Base-by-base conservation (phyloP, 1,140 invertebrate genomes). In the Hylaeus anthracinus region DNA sequence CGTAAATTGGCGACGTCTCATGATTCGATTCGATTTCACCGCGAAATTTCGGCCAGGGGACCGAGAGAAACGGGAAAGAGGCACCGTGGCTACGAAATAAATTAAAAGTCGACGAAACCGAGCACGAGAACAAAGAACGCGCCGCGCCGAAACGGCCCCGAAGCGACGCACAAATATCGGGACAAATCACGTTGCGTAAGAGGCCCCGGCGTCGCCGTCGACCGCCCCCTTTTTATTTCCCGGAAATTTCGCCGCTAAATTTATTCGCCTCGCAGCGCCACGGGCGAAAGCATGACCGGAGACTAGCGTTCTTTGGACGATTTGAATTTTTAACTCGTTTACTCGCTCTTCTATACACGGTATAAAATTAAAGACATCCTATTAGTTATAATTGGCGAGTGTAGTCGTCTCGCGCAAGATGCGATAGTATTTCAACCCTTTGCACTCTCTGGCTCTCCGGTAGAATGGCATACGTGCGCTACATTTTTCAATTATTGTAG, bases 161-260 rank as follows among this genome's bases (percentile, higher is more conserved):
- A 58, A 65, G 58, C 77, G 53, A 72, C 60, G 72, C 51, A 72
- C 79, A 72, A 79, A 76, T 87, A 88, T 88, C 85, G 83, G 79
- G 87, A 90, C 88, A 90, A 91, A 90, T 91, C 87, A 83, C 77
- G 89, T 92, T 92, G 87, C 90, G 88, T 89, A 92, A 91, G 83
- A 71, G 12, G 63, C 12, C 66, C 5, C 41, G 63, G 26, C 63
- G 79, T 72, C 48, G 64, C 3, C 63, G n/a, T 76, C 58, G 74
- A 45, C 74, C 66, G 69, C 61, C 84, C 81, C 76, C 84, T 86
- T 88, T 88, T 89, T 88, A 86, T 89, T 88, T 86, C 79, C 86
- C 83, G 81, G 86, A 88, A 89, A 86, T 87, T 75, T 84, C 67
- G 63, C 9, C 76, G 72, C 48, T 64, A 80, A 60, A 87, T 81